These are phyloP conservation scores for Protosalanx chinensis DNA, from an alignment of 2,797 vertebrate species.

Conservation along the genomic window DNA sequence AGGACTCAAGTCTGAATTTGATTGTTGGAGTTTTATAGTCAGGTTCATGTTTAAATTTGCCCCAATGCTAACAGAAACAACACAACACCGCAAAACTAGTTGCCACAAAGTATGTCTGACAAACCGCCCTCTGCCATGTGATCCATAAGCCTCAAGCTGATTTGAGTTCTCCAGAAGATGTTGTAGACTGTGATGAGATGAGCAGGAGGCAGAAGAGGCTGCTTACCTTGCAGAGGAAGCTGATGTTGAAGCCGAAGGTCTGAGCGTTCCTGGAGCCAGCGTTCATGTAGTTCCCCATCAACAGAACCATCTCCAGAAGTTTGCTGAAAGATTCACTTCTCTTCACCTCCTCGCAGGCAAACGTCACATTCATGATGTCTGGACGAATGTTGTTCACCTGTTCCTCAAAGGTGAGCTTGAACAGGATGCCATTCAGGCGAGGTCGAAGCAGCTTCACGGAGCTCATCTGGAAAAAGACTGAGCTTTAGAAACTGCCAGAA, in stretches of 20 bases:
- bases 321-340: constrained; percentile 89
- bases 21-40: too few species aligned
- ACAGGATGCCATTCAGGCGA: constrained; percentile 89
- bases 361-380: constrained; percentile 92
- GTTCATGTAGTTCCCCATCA: constrained; percentile 98
- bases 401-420: constrained; percentile 94
- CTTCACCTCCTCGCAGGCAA: constrained; percentile 95
- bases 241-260: constrained; percentile 93
- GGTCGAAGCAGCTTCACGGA: constrained; percentile 89
- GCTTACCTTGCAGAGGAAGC: constrained; percentile 92
- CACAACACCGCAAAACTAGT: background rate
- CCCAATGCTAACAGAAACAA: too few species aligned
- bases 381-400: constrained; percentile 94
- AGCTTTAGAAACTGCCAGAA: background rate
- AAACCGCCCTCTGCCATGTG: background rate
- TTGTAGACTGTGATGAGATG: background rate
- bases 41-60: too few species aligned
- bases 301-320: constrained; percentile 85
- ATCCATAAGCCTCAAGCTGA: background rate
- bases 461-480: constrained; percentile 81
- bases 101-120: background rate
- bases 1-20: too few species aligned
- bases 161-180: background rate
- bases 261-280: constrained; percentile 95
- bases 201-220: background rate